Percentiles rank a stretch among this genome's conserved stretches.
Conservation (phyloP, 2,888 invertebrate genomes). For the Conomelus anceps region DNA sequence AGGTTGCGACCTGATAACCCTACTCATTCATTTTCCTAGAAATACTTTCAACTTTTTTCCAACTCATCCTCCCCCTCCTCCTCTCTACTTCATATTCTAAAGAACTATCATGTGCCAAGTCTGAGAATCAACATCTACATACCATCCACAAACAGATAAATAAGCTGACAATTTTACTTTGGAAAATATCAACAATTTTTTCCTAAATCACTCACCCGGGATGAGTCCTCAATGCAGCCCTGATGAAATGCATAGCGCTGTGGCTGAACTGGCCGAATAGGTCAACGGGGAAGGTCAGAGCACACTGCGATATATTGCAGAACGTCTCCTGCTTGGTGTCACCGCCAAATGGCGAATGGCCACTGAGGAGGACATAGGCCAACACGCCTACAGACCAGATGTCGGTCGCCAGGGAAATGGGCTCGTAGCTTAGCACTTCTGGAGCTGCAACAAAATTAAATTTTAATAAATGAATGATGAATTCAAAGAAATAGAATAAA, state of each 20-base stretch:
- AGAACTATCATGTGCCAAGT: no score
- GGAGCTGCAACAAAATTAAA: constrained; percentile 53
- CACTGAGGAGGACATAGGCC: constrained; percentile 87
- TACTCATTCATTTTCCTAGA: no score
- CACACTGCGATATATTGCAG: constrained; percentile 91
- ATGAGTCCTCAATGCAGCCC: constrained; percentile 79
- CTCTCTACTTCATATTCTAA: no score
- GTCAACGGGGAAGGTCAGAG: constrained; percentile 86
- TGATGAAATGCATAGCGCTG: constrained; percentile 83
- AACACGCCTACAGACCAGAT: constrained; percentile 96
- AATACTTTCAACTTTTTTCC: no score
- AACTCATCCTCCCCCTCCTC: no score
- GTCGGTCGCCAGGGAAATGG: constrained; percentile 85
- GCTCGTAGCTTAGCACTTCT: constrained; percentile 91
- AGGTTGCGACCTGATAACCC: no score
- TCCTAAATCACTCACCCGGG: constrained; percentile 63
- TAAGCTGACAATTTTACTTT: no score
- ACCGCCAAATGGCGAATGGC: constrained; percentile 91
- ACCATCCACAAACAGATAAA: no score
- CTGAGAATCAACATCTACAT: no score
- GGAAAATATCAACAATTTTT: no score
- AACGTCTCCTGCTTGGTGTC: constrained; percentile 95
- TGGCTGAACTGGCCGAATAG: constrained; percentile 82
- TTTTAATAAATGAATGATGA: neutral
- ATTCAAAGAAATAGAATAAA: constrained; percentile 8